phyloP scores from a whole-genome alignment of 2,113 vertebrate species.

The Dinomys branickii region DNA sequence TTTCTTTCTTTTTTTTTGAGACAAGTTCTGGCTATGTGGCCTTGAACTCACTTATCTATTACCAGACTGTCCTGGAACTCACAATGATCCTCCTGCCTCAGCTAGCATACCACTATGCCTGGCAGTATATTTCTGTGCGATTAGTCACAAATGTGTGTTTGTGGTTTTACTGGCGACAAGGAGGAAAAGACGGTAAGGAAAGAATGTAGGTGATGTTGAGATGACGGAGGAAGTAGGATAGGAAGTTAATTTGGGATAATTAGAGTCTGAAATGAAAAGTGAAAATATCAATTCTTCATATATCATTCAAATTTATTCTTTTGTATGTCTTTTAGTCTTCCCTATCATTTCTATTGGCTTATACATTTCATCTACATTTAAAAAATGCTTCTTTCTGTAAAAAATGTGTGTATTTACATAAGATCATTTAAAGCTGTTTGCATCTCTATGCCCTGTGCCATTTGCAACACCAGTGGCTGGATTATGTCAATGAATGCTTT shows the following conservation, averaged over 20 bases:
- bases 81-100: background rate
- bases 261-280: background rate
- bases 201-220: background rate
- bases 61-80: background rate
- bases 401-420: background rate
- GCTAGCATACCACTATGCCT: background rate
- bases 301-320: background rate
- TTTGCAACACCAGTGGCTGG: background rate
- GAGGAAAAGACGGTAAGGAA: background rate
- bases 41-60: background rate
- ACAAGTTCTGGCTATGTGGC: background rate
- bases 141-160: background rate
- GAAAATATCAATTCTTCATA: background rate
- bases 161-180: background rate
- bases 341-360: background rate
- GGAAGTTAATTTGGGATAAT: background rate
- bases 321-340: background rate
- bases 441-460: background rate
- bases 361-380: background rate
- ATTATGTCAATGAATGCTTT: background rate
- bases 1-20: no score
- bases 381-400: background rate
- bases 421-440: background rate
- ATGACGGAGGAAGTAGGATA: background rate
- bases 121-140: background rate